These are phyloP conservation scores for Chelonoidis abingdonii DNA, from an alignment of 2,113 vertebrate genomes.

Conservation along the genomic window DNA sequence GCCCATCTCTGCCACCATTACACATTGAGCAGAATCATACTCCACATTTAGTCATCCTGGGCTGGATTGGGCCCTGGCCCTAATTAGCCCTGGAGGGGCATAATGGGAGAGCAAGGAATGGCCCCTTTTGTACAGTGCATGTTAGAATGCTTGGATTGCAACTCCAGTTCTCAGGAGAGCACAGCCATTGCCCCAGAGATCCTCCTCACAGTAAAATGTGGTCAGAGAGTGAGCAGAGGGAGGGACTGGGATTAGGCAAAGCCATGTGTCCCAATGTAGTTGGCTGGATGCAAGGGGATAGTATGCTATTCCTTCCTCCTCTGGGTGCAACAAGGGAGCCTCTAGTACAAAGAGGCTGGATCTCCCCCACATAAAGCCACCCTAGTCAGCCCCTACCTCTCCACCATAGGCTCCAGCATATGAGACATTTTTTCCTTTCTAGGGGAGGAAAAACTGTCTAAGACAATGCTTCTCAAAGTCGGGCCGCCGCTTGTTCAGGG, in stretches of 20 bases:
- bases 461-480: not conserved
- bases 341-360: not conserved
- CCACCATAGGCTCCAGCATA: not conserved
- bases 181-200: not conserved
- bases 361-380: not conserved
- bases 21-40: not conserved
- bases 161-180: not conserved
- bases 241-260: not conserved
- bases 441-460: not conserved
- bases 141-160: not conserved
- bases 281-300: not conserved
- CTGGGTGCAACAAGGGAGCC: not conserved
- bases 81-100: too few relatives aligned
- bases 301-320: not conserved
- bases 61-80: not conserved
- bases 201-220: not conserved
- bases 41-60: not conserved
- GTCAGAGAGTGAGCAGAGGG: not conserved
- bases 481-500: too few relatives aligned
- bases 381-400: not conserved
- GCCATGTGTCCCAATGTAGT: not conserved
- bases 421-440: accelerated
- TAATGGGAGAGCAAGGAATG: not conserved
- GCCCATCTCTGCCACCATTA: not conserved
- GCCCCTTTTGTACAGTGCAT: not conserved